Evolutionary conservation across 1,140 invertebrate genomes (phyloP), one percentile per base, ranked within the genome.

Genomic region (Drosophila persimilis): DNA sequence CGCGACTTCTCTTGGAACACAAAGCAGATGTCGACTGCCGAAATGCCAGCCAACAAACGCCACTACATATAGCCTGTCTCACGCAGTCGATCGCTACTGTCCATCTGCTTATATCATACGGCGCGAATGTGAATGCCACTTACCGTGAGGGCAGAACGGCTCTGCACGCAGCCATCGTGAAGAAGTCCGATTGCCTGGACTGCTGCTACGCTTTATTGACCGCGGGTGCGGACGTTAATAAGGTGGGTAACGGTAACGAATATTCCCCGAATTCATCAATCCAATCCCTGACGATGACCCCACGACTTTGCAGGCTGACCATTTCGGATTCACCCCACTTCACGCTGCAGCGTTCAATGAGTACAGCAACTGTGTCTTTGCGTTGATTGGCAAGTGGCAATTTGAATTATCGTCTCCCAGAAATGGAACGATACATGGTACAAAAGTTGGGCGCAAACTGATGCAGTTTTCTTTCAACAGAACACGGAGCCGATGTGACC

Each of bases 341-440:
- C 96, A 97, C 90, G 94, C 97, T 39, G 96, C 96, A 2, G 97
- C 96, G 0, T 92, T 97, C 3, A 96, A 97, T 88, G 96, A 97
- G 91, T 96, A 95, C 66, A 96, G 96, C 4, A 92, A 93, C 22
- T 95, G 95, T 76, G 96, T 96, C 0, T 93, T 95, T 55, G 91
- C 97, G 20, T 92, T 98, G 15, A 90, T 98, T 54, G 93, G 93
- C 93, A 85, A 92, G 70, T 58, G 35, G 11, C 9, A 39, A 39
- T 39, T 39, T 39, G 11, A 2, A 48, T 6, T 20, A 4, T n/a
- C 29, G 2, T 13, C 24, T 11, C 6, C 6, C 2, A 9, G 2
- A 5, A 5, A 45, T 56, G 5, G 20, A 3, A 24, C 20, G 20
- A 20, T 20, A 24, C 3, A 35, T 11, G 2, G 29, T 7, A 31